A percentile compares a stretch with the other conserved stretches of the same genome.
Evolutionary conservation across 2,888 invertebrate genomes (phyloP).

Genomic region (Acrobasis repandana): DNA sequence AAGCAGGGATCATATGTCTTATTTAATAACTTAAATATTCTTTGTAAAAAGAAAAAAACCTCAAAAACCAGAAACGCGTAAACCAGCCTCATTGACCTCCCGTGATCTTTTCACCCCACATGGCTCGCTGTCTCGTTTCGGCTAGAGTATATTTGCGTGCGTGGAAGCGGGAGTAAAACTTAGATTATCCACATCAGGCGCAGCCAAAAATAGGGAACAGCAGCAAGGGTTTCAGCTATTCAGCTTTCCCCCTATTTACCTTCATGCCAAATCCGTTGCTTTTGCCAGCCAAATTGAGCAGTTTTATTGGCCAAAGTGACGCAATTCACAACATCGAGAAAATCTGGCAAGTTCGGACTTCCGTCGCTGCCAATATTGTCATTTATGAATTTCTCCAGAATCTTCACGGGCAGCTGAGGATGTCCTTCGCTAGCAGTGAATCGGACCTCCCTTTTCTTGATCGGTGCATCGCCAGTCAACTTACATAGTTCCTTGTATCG

Average conservation of each 20-base stretch:
- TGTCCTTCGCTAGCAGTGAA: constrained; percentile 48
- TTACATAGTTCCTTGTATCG: constrained; percentile 54
- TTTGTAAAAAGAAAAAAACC: no score
- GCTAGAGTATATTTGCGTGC: no score
- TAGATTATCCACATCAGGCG: no score
- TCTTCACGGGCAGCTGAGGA: constrained; percentile 55
- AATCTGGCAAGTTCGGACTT: constrained; percentile 70
- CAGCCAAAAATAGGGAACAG: no score
- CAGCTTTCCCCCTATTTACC: constrained; percentile 40
- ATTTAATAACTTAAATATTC: no score
- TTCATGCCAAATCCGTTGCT: constrained; percentile 47
- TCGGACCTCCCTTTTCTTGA: constrained; percentile 48
- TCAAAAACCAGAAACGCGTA: no score
- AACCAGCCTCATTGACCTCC: no score
- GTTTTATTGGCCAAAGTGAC: constrained; percentile 46
- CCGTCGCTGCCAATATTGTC: constrained; percentile 50
- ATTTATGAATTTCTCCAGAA: constrained; percentile 57
- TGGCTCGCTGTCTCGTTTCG: no score
- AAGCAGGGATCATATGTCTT: no score
- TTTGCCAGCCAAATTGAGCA: constrained; percentile 50
- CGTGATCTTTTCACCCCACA: no score
- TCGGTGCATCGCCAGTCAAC: constrained; percentile 41
- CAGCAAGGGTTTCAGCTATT: no score
- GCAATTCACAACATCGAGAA: constrained; percentile 67
- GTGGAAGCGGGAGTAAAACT: no score